Conservation (phyloP, 2,888 invertebrate species). For the Chrysina gloriosa region DNA sequence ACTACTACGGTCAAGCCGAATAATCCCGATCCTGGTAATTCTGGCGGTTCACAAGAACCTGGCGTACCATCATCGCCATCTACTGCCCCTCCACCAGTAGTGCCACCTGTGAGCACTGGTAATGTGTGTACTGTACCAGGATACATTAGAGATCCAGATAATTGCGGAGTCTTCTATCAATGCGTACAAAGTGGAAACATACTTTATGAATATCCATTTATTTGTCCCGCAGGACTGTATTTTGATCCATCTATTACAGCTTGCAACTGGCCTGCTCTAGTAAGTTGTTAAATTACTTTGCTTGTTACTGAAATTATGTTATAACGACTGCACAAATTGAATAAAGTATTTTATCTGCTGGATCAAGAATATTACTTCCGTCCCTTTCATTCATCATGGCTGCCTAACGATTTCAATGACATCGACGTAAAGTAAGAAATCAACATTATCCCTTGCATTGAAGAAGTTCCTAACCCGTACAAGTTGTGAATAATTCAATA, state of each 20-base stretch:
- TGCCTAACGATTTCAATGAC: too few relatives aligned
- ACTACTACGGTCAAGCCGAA: conserved; percentile 62
- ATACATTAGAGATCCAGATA: conserved; percentile 62
- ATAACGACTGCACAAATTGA: too few relatives aligned
- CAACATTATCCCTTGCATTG: too few relatives aligned
- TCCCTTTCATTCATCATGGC: too few relatives aligned
- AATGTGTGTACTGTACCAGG: conserved; percentile 55
- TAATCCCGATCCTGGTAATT: too few relatives aligned
- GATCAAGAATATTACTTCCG: too few relatives aligned
- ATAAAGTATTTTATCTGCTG: too few relatives aligned
- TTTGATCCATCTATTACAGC: neutral
- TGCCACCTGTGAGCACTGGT: neutral
- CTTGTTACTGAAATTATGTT: too few relatives aligned
- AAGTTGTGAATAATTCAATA: too few relatives aligned
- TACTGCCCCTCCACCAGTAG: conserved; percentile 65
- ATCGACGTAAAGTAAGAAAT: too few relatives aligned
- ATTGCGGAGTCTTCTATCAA: conserved; percentile 65
- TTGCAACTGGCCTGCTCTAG: conserved; percentile 13
- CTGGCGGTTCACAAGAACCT: too few relatives aligned
- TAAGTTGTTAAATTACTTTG: conserved; percentile 4
- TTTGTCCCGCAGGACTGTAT: conserved; percentile 2
- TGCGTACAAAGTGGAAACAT: conserved; percentile 54
- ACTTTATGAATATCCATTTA: neutral
- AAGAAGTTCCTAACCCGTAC: too few relatives aligned
- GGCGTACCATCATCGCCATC: conserved; percentile 62